Evolutionary conservation across 2,113 vertebrate genomes (phyloP).

Genomic region (Toxotes jaculatrix): DNA sequence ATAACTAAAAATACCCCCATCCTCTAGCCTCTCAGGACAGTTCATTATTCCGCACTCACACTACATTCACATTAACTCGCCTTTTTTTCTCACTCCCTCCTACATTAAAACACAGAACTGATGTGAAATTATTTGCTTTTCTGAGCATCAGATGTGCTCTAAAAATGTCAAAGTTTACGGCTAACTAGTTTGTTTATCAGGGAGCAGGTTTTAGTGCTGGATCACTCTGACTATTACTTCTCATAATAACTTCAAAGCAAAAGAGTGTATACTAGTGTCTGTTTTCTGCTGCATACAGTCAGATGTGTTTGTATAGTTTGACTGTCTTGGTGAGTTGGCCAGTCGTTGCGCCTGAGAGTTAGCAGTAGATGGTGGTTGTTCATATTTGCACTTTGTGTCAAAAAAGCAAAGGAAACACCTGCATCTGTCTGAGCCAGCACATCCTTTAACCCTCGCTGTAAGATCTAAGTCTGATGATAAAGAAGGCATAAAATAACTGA

Average conservation of each 20-base stretch:
- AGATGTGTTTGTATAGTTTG: not conserved
- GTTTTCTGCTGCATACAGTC: not conserved
- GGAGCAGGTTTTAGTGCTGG: not conserved
- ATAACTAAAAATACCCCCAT: conserved; percentile 5
- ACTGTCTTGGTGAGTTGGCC: not conserved
- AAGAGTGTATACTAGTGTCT: not conserved
- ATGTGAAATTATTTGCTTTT: not conserved
- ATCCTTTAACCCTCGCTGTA: conserved; percentile 4
- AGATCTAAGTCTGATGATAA: conserved; percentile 45
- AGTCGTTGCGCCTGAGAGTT: not conserved
- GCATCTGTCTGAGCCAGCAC: conserved; percentile 17
- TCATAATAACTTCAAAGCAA: not conserved
- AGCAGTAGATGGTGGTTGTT: not conserved
- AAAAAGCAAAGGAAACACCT: conserved; percentile 30
- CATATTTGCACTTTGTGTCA: conserved; percentile 2
- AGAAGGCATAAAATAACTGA: conserved; percentile 15
- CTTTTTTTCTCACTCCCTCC: not conserved
- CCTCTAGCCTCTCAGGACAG: not conserved
- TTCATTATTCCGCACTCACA: not conserved
- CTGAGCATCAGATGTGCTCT: not conserved
- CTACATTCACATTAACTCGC: not conserved
- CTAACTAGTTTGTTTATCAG: not conserved
- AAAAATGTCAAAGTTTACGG: too few species aligned
- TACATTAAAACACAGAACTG: not conserved
- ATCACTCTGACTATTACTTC: not conserved